Base-by-base conservation (phyloP, 2,797 vertebrate genomes). In the Rhynchotus rufescens region DNA sequence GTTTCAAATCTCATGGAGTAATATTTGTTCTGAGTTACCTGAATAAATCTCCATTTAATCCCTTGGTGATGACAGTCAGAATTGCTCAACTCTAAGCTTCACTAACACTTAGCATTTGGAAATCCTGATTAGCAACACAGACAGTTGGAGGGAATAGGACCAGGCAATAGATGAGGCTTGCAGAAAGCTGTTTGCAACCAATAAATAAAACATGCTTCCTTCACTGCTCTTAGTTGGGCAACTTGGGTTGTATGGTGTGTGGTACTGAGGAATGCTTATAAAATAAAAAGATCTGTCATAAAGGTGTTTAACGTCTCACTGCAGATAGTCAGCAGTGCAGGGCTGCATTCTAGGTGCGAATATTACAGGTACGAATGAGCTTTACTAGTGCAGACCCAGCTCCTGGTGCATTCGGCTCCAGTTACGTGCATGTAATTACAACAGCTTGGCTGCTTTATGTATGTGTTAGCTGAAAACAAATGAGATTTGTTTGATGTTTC, bases 21-120 rank as follows among this genome's bases (percentile, higher is more conserved):
- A 72, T 87, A 80, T 85, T 95, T 94, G 76, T 67, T 87, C 76
- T 25, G 15, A 90, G 79, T 88, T 90, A 95, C 91, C 92, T 88
- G 88, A 73, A 78, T 94, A 90, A 93, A 96, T 84, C 80, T 87
- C 78, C 83, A 52, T 66, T 72, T 88, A 94, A 95, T 94, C 89
- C 86, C 85, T 69, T n/a, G 88, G 62, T 83, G 86, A 83, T 66
- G 91, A 44, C 78, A 86, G 72, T 74, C 83, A 90, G 84, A 57
- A 83, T 83, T 90, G 84, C 91, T 80, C 69, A n/a, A 4, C 69
- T 80, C 68, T 28, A 15, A 92, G 68, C 83, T 94, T 61, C 44
- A 3, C 32, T 86, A 82, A 32, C 83, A 77, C 47, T 52, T 57
- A 84, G 45, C 72, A 9, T 65, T 87, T 92, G 85, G 80, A 95